phyloP scores from a whole-genome alignment of 2,797 vertebrate species.

The Liasis olivaceus region DNA sequence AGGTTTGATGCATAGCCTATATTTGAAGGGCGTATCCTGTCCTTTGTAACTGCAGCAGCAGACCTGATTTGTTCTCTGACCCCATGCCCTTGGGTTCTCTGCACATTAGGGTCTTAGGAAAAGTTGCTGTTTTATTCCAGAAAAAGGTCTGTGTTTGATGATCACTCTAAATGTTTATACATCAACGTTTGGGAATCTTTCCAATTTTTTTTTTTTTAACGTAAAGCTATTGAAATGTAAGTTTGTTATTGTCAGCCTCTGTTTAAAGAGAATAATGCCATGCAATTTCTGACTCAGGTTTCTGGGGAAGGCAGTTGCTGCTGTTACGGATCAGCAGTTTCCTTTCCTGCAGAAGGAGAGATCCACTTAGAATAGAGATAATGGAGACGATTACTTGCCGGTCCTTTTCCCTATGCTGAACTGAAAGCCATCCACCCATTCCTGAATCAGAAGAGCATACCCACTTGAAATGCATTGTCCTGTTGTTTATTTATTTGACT shows the following conservation, averaged over 20 bases:
- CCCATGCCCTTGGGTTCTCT: not conserved
- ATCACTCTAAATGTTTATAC: conserved; percentile 11
- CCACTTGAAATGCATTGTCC: not conserved
- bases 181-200: not conserved
- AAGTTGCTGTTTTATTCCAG: conserved; percentile 2
- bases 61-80: not conserved
- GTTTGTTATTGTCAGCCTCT: conserved; percentile 5
- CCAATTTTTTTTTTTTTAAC: not conserved
- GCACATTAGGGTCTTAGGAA: not conserved
- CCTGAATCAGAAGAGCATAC: not conserved
- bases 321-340: conserved; percentile 11
- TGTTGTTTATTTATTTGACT: not conserved
- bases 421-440: not conserved
- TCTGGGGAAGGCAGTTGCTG: not conserved
- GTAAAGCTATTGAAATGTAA: not conserved
- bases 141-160: not conserved
- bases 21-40: not conserved
- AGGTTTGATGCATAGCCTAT: not conserved
- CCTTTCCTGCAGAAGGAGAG: not conserved
- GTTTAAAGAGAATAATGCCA: conserved; percentile 5
- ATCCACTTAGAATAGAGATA: not conserved
- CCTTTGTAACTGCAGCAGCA: not conserved
- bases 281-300: not conserved
- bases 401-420: not conserved
- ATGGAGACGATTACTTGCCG: not conserved